Evolutionary conservation across 1,140 invertebrate species (phyloP), one percentile per base, ranked within the genome.

Genomic region (Aphaenogaster ashmeadi): DNA sequence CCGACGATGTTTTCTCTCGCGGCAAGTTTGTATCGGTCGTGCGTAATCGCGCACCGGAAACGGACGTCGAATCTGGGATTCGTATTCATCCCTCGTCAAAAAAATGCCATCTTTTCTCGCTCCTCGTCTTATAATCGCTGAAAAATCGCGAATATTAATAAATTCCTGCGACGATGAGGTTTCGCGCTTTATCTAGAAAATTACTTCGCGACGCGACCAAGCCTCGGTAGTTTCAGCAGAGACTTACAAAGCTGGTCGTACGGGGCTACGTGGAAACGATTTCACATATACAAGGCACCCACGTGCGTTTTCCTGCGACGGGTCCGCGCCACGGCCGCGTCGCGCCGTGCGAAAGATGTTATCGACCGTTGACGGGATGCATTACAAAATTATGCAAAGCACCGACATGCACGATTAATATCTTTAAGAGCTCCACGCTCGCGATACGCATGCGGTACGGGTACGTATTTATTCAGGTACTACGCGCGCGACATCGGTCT

Each of bases 321-420:
- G 33, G 64, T 38, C 27, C 75, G 54, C 78, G 62, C 72, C 58
- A 64, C 44, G 83, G 44, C 38, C 71, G 66, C 64, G 33, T 66
- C 83, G 62, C 62, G 78, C 21, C 78, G 85, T 90, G 89, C 89
- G 88, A 90, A 90, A 90, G 89, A 90, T 90, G 58, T 60, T 90
- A 90, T 90, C 89, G 74, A 36, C 33, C 79, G 86, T 41, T 84
- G 89, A 90, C 89, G 89, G 89, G 89, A 90, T 88, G 89, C 89
- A 75, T 90, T 90, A 90, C 90, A 91, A 88, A 90, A 91, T 91
- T 91, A 91, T 91, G 89, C 90, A 90, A 91, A 91, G 52, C 87
- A 86, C 62, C 77, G 89, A 88, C 89, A 77, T 69, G 74, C 77
- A 71, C 90, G 90, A 91, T 91, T 91, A 90, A 90, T 90, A 91